Percentiles rank a stretch among this genome's conserved stretches.
phyloP scores from a whole-genome alignment of 2,797 vertebrate species.

The Periparus ater region DNA sequence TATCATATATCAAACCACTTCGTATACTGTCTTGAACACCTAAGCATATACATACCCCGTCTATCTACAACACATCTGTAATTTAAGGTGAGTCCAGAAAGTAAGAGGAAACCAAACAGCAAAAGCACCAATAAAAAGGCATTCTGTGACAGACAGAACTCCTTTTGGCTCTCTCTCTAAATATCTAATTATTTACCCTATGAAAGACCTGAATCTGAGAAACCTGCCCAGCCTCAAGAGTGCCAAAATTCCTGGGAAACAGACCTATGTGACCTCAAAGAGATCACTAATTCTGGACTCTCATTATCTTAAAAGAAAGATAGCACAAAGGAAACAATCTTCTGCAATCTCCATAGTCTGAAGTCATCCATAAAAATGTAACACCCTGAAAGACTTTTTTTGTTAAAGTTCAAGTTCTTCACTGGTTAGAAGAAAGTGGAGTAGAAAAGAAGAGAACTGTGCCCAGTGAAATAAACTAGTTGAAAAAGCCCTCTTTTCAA shows the following conservation, averaged over 20 bases:
- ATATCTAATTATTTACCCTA: background rate
- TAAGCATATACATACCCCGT: accelerated
- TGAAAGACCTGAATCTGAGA: background rate
- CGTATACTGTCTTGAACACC: background rate
- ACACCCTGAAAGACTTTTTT: background rate
- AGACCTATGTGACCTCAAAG: background rate
- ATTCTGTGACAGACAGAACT: background rate
- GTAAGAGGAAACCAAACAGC: background rate
- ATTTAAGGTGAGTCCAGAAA: background rate
- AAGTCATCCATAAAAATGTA: background rate
- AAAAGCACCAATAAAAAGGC: background rate
- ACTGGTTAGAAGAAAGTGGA: background rate
- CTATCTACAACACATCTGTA: background rate
- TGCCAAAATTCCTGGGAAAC: background rate
- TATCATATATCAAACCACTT: background rate
- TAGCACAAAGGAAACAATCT: background rate
- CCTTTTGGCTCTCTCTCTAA: background rate
- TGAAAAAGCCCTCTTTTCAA: background rate
- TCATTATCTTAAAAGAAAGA: background rate
- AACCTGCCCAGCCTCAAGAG: background rate
- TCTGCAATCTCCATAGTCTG: background rate
- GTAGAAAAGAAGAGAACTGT: background rate
- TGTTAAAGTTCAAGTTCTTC: background rate
- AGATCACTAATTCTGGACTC: background rate
- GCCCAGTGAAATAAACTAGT: background rate